Conservation (phyloP, 2,888 invertebrate genomes). For the Drosophila cyrtoloma region DNA sequence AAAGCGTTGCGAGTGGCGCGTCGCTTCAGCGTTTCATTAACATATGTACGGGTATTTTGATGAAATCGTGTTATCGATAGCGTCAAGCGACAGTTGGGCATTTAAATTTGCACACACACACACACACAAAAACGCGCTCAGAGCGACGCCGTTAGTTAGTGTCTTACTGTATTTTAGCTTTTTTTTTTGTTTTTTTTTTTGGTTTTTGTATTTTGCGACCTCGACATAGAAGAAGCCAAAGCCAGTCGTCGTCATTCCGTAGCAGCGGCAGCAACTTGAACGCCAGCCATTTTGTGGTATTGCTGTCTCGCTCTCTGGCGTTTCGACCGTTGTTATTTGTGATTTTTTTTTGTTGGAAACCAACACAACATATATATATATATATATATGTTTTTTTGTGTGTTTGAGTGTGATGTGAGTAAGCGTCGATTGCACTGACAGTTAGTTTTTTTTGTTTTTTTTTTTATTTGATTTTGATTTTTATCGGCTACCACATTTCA, state of each 20-base stretch:
- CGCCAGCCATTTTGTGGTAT: conserved; percentile 62
- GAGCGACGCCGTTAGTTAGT: conserved; percentile 51
- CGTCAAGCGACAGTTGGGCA: conserved; percentile 63
- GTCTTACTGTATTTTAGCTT: conserved; percentile 2
- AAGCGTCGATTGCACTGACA: conserved; percentile 45
- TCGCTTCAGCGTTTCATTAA: conserved; percentile 22
- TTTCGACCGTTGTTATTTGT: conserved; percentile 47
- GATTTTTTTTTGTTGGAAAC: conserved; percentile 58
- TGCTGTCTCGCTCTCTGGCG: conserved; percentile 46
- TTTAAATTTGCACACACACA: conserved; percentile 58
- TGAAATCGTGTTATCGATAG: conserved; percentile 67
- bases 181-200: conserved; percentile 4
- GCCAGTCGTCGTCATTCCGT: conserved; percentile 60
- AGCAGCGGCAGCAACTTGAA: conserved; percentile 45
- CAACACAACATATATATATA: conserved; percentile 26
- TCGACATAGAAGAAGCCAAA: conserved; percentile 74
- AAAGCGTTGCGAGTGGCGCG: conserved; percentile 22
- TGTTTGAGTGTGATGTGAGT: conserved; percentile 38
- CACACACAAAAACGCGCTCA: conserved; percentile 20
- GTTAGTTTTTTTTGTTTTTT: background rate
- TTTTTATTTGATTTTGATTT: background rate
- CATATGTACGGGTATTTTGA: conserved; percentile 8
- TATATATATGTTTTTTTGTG: background rate
- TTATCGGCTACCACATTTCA: background rate
- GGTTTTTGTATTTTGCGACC: conserved; percentile 62